phyloP scores from a whole-genome alignment of 2,113 vertebrate species.

The Notiomystis cincta region DNA sequence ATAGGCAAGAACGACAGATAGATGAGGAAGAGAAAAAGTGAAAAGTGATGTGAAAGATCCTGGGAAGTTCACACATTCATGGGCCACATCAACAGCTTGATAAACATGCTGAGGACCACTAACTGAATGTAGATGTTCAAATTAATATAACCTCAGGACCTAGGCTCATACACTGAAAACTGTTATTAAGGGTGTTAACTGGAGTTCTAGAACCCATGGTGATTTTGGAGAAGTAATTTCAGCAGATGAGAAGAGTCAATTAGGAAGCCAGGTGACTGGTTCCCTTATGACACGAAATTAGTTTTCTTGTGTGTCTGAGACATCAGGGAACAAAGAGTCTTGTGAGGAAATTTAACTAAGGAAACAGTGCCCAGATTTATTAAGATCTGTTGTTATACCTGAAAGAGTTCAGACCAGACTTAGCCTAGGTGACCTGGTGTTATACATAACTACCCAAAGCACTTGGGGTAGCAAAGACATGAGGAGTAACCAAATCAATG shows the following conservation, averaged over 20 bases:
- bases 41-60: not conserved
- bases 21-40: not conserved
- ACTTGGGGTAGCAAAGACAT: not conserved
- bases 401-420: not conserved
- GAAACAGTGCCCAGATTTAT: not conserved
- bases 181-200: not conserved
- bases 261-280: not conserved
- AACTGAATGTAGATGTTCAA: not conserved
- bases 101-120: not conserved
- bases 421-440: not conserved
- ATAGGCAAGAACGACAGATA: not conserved
- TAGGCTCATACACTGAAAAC: not conserved
- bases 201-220: not conserved
- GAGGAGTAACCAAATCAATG: not conserved
- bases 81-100: not conserved
- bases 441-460: not conserved
- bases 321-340: not conserved
- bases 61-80: not conserved
- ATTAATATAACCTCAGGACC: not conserved
- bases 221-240: not conserved
- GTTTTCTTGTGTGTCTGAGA: not conserved
- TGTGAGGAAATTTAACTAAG: not conserved
- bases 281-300: not conserved
- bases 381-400: not conserved
- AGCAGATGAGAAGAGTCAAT: not conserved